Conservation (phyloP, 1,140 invertebrate genomes). For the Lineus longissimus region DNA sequence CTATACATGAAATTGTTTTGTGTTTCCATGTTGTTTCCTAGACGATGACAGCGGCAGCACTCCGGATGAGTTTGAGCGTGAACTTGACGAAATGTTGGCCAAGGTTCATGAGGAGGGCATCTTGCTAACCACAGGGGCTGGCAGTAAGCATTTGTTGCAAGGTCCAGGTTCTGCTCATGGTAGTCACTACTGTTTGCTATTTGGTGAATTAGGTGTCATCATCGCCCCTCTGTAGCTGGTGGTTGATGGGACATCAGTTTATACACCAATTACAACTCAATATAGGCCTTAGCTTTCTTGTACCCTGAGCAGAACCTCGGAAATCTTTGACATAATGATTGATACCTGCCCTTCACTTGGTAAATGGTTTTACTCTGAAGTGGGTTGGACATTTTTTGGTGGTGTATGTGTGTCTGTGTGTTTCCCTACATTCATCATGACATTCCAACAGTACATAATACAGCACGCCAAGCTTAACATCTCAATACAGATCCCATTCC, state of each 20-base stretch:
- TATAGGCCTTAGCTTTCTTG: not conserved
- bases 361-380: no score
- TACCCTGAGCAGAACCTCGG: not conserved
- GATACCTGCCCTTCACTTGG: no score
- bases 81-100: conserved; percentile 41
- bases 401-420: no score
- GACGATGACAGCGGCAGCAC: conserved; percentile 16
- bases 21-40: conserved; percentile 8
- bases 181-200: not conserved
- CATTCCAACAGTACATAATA: no score
- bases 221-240: not conserved
- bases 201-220: not conserved
- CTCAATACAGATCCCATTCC: no score
- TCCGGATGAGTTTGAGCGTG: conserved; percentile 40
- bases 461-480: no score
- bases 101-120: conserved; percentile 20
- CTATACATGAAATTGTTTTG: not conserved
- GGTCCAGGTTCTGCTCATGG: not conserved
- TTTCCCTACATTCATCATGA: no score
- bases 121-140: not conserved
- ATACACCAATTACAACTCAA: not conserved
- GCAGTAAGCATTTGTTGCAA: not conserved
- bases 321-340: no score
- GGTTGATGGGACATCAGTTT: not conserved
- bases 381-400: no score